phyloP scores from a whole-genome alignment of 2,797 vertebrate genomes.

The Hybognathus amarus region DNA sequence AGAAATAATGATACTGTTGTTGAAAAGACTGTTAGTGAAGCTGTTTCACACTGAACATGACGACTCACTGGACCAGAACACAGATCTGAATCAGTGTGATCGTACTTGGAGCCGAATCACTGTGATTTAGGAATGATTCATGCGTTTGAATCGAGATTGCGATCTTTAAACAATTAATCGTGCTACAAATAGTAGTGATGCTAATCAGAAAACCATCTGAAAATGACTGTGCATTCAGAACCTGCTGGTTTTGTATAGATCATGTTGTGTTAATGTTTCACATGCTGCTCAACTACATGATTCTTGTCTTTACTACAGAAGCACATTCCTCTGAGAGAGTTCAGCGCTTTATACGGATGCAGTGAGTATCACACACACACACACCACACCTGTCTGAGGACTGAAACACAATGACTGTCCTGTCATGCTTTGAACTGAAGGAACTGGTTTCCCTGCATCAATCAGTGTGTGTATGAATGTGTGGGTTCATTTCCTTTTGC shows the following conservation, averaged over 20 bases:
- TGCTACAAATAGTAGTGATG: background rate
- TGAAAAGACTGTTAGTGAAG: too few species aligned
- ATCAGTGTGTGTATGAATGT: background rate
- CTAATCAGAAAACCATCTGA: background rate
- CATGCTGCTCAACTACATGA: conserved; percentile 2
- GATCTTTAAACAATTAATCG: background rate
- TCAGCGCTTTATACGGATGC: background rate
- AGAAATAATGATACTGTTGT: background rate
- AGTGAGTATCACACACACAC: background rate
- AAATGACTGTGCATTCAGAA: background rate
- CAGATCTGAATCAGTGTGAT: background rate
- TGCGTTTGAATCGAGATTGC: too few species aligned
- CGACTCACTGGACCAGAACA: background rate
- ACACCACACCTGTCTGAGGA: conserved; percentile 21
- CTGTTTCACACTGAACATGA: background rate
- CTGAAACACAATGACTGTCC: conserved; percentile 44
- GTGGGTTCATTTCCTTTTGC: background rate
- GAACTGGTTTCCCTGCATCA: conserved; percentile 67
- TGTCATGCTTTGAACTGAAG: conserved; percentile 53
- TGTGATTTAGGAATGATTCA: too few species aligned
- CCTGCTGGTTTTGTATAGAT: background rate
- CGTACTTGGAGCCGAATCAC: too few species aligned
- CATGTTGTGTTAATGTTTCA: background rate
- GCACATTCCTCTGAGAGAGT: background rate
- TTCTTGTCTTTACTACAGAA: conserved; percentile 19